phyloP scores from a whole-genome alignment of 2,888 invertebrate species.

The Steinernema carpocapsae region DNA sequence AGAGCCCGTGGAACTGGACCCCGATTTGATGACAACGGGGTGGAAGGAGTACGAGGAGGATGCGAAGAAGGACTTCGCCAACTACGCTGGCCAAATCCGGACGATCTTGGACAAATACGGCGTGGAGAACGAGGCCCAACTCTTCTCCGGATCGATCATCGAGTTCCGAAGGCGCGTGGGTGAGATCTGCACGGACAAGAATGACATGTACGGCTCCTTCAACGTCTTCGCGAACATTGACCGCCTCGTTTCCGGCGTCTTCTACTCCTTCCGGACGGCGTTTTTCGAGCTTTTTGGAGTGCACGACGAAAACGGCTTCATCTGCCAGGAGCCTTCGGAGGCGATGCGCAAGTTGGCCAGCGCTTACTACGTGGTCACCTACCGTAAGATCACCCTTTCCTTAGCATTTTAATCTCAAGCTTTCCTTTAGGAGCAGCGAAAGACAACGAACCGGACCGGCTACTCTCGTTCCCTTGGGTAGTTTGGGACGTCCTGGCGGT shows the following conservation, averaged over 20 bases:
- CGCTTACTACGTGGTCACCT: slow-evolving; percentile 47
- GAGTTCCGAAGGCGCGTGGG: slow-evolving; percentile 33
- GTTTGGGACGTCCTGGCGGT: slow-evolving; percentile 58
- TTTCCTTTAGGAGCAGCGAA: not conserved
- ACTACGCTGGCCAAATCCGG: slow-evolving; percentile 19
- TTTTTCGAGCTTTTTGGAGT: not conserved
- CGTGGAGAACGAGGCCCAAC: slow-evolving; percentile 42
- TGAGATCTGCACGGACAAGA: slow-evolving; percentile 40
- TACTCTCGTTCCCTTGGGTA: slow-evolving; percentile 55
- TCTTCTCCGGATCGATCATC: slow-evolving; percentile 41
- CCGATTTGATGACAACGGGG: slow-evolving; percentile 31
- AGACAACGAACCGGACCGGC: not conserved
- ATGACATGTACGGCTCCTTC: not conserved
- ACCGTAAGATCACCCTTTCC: slow-evolving; percentile 37
- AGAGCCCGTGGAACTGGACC: slow-evolving; percentile 24
- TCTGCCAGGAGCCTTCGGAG: not conserved
- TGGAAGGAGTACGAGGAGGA: slow-evolving; percentile 18
- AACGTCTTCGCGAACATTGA: slow-evolving; percentile 3
- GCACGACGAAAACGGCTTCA: not conserved
- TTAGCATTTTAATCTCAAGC: not conserved
- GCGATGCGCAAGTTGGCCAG: slow-evolving; percentile 32
- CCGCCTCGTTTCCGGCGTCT: not conserved
- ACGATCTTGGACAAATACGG: slow-evolving; percentile 43
- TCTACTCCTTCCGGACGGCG: not conserved
- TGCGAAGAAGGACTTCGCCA: slow-evolving; percentile 27